A percentile compares a stretch with the other conserved stretches of the same genome.
Conservation (phyloP, 2,888 invertebrate genomes). For the Acleris laterana region DNA sequence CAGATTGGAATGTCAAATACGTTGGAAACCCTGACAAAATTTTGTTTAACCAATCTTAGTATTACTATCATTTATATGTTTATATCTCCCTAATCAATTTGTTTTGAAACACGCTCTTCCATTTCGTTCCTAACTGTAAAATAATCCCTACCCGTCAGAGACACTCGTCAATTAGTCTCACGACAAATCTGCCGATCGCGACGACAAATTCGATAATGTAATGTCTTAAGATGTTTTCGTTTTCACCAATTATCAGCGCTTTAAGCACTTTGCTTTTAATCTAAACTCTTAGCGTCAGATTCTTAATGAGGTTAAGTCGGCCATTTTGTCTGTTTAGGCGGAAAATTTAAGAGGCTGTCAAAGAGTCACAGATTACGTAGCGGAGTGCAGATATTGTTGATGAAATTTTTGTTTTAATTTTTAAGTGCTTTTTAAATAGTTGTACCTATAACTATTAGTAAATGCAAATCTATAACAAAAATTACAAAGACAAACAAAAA, state of each 20-base stretch:
- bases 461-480: too few species aligned
- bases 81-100: too few species aligned
- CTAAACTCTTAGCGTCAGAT: conserved; percentile 49
- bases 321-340: conserved; percentile 62
- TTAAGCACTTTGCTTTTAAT: conserved; percentile 60
- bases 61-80: too few species aligned
- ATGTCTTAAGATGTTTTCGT: conserved; percentile 65
- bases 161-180: conserved; percentile 41
- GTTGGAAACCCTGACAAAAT: too few species aligned
- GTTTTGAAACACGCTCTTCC: too few species aligned
- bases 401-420: neutral
- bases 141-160: neutral
- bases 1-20: too few species aligned
- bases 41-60: too few species aligned
- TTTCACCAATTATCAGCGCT: conserved; percentile 62
- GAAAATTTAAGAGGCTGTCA: conserved; percentile 43
- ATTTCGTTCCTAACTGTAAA: neutral
- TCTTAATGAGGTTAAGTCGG: conserved; percentile 56
- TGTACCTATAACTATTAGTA: too few species aligned
- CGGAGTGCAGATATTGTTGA: conserved; percentile 5
- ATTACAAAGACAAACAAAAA: too few species aligned
- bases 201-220: conserved; percentile 63
- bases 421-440: too few species aligned
- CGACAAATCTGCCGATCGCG: conserved; percentile 43
- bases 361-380: conserved; percentile 33